A percentile compares a stretch with the other conserved stretches of the same genome.
Conservation (phyloP, 35 echinoderm and acorn worm genomes). For the Ophiothrix spiculata region DNA sequence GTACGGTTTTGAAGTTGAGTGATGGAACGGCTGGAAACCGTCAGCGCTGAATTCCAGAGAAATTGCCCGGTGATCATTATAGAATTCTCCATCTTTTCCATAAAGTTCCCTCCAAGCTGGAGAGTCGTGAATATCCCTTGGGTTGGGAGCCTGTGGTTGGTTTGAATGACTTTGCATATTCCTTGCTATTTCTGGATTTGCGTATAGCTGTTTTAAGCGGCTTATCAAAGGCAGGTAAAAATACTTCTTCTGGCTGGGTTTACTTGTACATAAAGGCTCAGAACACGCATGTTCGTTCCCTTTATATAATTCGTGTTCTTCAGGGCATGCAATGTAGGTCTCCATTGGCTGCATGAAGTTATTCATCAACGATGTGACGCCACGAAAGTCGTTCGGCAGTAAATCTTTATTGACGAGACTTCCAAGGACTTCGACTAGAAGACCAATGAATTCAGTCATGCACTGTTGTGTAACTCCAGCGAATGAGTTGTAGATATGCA, state of each 20-base stretch:
- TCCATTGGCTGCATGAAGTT: not conserved
- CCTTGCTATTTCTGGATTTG: not conserved
- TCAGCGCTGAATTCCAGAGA: not conserved
- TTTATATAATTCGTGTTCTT: not conserved
- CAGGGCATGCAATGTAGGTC: not conserved
- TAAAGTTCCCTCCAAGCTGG: not conserved
- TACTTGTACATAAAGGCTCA: not conserved
- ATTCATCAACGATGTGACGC: not conserved
- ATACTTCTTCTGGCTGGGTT: not conserved
- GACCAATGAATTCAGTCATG: not conserved
- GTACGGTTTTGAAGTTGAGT: not conserved
- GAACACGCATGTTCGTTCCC: not conserved
- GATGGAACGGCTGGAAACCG: not conserved
- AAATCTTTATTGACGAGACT: not conserved
- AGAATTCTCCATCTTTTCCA: not conserved
- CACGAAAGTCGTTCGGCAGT: not conserved
- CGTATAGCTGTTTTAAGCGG: not conserved
- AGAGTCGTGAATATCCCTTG: not conserved
- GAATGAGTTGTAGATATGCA: not conserved
- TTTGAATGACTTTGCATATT: not conserved
- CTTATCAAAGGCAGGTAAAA: not conserved
- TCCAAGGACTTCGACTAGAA: not conserved
- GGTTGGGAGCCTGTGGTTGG: not conserved
- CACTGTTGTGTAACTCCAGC: not conserved
- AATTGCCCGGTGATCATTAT: not conserved